Base-by-base conservation (phyloP, 2,888 invertebrate species). In the Saturnia japonica region DNA sequence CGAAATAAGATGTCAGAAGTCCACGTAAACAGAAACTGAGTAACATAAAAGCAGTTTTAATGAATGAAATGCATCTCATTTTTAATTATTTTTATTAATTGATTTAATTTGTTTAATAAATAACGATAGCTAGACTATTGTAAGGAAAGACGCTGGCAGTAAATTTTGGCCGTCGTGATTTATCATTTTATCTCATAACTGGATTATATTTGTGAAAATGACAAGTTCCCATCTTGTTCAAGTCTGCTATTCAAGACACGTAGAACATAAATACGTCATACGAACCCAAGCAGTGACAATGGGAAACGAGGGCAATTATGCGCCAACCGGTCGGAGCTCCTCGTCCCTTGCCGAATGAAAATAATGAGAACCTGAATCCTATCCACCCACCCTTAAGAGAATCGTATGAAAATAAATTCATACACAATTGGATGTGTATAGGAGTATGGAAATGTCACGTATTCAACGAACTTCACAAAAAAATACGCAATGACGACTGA, bases 261-360 rank as follows among this genome's bases (percentile, higher is more conserved):
- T 64, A 64, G 40, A 11, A 64, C 40, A 40, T 40, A 40, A 64
- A 64, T n/a, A 40, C 64, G 34, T 64, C 40, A 60, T 14, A 12
- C 25, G 57, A 60, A 28, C 64, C 68, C 68, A 74, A 77, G 76
- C 64, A n/a, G 64, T 19, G 40, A 64, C 64, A 64, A 64, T 64
- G 64, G 64, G 11, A 64, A 64, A 64, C 64, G 64, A 62, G 64
- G 64, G 40, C 64, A 40, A 64, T 64, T 64, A 64, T 40, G 14
- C 57, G 25, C 28, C 57, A 11, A 40, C 64, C 40, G 40, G 64
- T 9, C 64, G 43, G 42, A 34, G 66, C 22, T n/a, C 25, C 43
- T 43, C 57, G 57, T 54, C 34, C 40, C 68, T 42, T 28, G 25
- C 47, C 45, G 12, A 42, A 34, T 54, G 42, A 45, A 16, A 47